Conservation (phyloP, 2,888 invertebrate species). For the Conomelus anceps region DNA sequence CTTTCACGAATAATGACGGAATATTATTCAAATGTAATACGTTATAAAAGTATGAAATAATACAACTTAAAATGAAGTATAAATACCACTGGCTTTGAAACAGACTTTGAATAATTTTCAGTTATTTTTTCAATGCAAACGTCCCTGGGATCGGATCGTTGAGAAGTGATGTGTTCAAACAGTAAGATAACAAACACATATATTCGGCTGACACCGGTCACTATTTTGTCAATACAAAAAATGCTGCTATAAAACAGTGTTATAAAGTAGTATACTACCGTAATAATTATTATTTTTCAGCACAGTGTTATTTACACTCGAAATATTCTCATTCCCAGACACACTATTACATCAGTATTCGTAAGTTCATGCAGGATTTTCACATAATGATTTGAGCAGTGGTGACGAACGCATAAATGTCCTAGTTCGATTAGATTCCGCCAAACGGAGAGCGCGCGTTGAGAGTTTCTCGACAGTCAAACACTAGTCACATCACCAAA, state of each 20-base stretch:
- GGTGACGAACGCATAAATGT: conserved; percentile 8
- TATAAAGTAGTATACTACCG: neutral
- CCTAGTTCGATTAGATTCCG: neutral
- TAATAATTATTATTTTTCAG: neutral
- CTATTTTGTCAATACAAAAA: neutral
- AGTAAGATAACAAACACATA: conserved; percentile 1
- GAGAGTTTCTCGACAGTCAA: neutral
- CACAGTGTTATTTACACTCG: conserved; percentile 10
- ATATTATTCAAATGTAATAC: neutral
- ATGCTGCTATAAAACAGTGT: neutral
- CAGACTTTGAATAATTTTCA: conserved; percentile 1
- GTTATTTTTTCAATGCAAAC: neutral
- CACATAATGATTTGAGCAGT: conserved; percentile 24
- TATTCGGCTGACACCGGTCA: neutral
- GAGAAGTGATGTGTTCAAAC: neutral
- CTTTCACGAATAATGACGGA: neutral
- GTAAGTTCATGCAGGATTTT: conserved; percentile 17
- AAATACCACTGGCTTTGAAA: conserved; percentile 7
- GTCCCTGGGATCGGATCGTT: neutral
- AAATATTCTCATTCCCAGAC: neutral
- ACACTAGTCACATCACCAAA: neutral
- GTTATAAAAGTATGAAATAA: conserved; percentile 10
- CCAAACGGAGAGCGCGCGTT: neutral
- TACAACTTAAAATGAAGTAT: neutral
- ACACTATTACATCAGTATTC: neutral